Conservation (phyloP, 30 jellyfish, hydroid and myxozoan species). For the Aurelia aurita region DNA sequence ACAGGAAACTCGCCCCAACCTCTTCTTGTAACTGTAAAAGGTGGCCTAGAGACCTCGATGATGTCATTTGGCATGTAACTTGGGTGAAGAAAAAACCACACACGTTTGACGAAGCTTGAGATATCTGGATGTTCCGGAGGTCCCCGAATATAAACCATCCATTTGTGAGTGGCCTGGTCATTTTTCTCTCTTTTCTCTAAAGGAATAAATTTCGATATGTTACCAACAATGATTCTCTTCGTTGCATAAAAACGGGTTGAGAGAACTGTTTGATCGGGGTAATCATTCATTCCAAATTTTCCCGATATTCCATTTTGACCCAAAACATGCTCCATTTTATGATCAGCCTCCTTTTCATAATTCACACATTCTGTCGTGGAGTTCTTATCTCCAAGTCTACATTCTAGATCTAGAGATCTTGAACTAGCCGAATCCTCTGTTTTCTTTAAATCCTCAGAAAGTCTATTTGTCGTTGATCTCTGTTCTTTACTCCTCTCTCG, state of each 20-base stretch:
- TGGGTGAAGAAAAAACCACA: conserved; percentile 94
- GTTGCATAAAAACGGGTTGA: conserved; percentile 79
- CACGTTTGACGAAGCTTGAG: conserved; percentile 69
- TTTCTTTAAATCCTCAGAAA: not conserved
- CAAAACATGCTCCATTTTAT: not conserved
- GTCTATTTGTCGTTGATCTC: not conserved
- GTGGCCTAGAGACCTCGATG: conserved; percentile 82
- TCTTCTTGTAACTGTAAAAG: conserved; percentile 93
- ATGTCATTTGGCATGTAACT: conserved; percentile 98
- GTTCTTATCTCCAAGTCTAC: not conserved
- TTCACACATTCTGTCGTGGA: not conserved
- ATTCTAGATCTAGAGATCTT: not conserved
- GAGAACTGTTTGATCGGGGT: not conserved
- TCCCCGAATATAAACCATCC: conserved; percentile 99
- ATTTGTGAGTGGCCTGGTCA: conserved; percentile 93
- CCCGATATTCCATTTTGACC: not conserved
- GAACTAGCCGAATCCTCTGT: not conserved
- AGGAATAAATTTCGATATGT: conserved; percentile 89
- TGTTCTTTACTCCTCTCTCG: conserved; percentile 33
- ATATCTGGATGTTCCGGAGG: conserved; percentile 79
- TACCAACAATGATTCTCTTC: conserved; percentile 83
- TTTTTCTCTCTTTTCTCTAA: conserved; percentile 82
- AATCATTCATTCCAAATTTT: not conserved
- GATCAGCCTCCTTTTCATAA: not conserved
- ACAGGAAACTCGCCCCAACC: conserved; percentile 99